A percentile compares a stretch with the other conserved stretches of the same genome.
These are phyloP conservation scores for Mactromeris polynyma DNA, from an alignment of 2,888 invertebrate genomes.

Conservation along the genomic window DNA sequence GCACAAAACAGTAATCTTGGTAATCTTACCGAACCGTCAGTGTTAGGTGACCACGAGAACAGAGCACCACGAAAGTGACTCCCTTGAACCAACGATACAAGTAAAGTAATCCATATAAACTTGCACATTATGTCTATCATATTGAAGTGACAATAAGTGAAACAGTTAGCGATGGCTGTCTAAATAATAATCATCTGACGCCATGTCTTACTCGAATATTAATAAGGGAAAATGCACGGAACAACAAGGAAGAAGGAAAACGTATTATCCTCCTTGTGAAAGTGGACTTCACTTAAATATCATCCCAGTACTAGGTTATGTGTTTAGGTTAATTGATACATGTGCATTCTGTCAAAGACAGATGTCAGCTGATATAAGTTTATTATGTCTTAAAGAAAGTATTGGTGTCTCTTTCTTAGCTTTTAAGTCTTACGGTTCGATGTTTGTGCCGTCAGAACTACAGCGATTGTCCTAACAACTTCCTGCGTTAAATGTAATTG, in stretches of 20 bases:
- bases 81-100: background rate
- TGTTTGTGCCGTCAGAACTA: too few relatives aligned
- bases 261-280: background rate
- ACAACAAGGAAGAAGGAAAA: background rate
- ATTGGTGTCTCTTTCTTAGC: too few relatives aligned
- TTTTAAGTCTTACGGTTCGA: too few relatives aligned
- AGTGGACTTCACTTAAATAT: background rate
- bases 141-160: background rate
- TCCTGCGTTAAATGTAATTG: too few relatives aligned
- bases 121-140: background rate
- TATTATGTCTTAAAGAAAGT: too few relatives aligned
- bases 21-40: background rate
- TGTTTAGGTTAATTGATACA: background rate
- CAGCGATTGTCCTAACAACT: too few relatives aligned
- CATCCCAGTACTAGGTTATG: background rate
- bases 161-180: background rate
- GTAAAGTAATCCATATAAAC: background rate
- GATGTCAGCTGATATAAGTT: background rate
- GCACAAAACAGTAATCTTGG: too few relatives aligned
- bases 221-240: background rate
- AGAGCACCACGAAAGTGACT: conserved; percentile 3
- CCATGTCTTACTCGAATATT: background rate
- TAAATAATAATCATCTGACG: background rate
- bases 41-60: background rate
- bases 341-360: background rate